phyloP scores from a whole-genome alignment of 2,113 vertebrate genomes.

The Microcebus murinus region DNA sequence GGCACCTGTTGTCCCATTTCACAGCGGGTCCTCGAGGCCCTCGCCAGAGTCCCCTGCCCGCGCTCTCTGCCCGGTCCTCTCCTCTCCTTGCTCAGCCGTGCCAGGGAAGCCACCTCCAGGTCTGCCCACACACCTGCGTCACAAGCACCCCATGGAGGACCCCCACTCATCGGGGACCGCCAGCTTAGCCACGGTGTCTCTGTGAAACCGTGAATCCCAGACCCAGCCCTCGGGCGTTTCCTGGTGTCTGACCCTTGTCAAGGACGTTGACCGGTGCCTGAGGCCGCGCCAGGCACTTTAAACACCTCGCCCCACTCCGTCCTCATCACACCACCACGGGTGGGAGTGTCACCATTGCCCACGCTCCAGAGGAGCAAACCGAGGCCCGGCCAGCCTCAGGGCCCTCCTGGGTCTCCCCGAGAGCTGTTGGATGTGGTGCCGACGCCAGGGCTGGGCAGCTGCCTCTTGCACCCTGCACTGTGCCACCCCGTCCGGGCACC shows the following conservation, averaged over 20 bases:
- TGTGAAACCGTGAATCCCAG: neutral
- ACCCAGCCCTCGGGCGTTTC: no score
- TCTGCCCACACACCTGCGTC: neutral
- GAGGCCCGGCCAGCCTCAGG: neutral
- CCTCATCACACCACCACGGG: neutral
- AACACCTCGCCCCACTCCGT: accelerated
- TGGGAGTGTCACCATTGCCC: neutral
- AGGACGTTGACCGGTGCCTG: no score
- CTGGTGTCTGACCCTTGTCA: neutral
- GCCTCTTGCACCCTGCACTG: neutral
- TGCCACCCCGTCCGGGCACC: neutral
- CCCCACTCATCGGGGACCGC: neutral
- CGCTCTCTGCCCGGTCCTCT: neutral
- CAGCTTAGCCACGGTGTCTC: neutral
- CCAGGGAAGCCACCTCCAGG: neutral
- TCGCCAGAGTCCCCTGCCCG: neutral
- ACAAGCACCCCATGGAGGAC: accelerated
- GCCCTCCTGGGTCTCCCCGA: neutral
- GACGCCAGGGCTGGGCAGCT: neutral
- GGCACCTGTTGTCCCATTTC: no score
- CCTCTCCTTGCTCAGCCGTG: accelerated
- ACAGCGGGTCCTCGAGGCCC: neutral
- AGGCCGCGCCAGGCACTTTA: neutral
- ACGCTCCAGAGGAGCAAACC: neutral
- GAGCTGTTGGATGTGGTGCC: neutral